Conservation (phyloP, 1,140 invertebrate species). For the Laodelphax striatellus region DNA sequence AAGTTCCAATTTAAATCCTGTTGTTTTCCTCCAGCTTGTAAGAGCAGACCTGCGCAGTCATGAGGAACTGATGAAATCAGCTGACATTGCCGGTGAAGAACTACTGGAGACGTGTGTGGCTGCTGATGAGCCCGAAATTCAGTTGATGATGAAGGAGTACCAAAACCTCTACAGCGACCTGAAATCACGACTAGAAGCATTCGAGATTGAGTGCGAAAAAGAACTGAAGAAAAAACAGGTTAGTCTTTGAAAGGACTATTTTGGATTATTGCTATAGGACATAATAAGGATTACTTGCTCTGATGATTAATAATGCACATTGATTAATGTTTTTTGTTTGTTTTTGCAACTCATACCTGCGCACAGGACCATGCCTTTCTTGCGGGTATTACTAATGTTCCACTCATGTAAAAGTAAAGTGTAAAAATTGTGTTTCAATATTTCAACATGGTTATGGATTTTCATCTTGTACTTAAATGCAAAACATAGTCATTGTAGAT, state of each 20-base stretch:
- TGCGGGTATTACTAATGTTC: too few relatives aligned
- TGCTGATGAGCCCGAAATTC: constrained; percentile 40
- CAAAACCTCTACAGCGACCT: constrained; percentile 51
- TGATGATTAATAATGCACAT: too few relatives aligned
- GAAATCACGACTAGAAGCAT: constrained; percentile 36
- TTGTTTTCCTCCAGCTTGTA: constrained; percentile 31
- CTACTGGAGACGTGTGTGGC: constrained; percentile 42
- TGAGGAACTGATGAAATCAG: constrained; percentile 37
- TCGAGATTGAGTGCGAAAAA: constrained; percentile 29
- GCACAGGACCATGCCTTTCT: too few relatives aligned
- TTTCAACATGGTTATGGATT: too few relatives aligned
- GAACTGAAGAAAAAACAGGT: constrained; percentile 17
- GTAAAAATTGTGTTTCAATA: too few relatives aligned
- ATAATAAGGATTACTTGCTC: too few relatives aligned
- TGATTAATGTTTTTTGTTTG: too few relatives aligned
- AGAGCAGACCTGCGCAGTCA: constrained; percentile 43
- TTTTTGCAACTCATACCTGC: too few relatives aligned
- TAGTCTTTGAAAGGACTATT: not conserved
- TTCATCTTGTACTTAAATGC: too few relatives aligned
- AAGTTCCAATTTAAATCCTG: not conserved
- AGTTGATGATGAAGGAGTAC: constrained; percentile 54
- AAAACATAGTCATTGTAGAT: too few relatives aligned
- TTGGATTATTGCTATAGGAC: too few relatives aligned
- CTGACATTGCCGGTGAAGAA: constrained; percentile 44
- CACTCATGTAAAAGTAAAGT: too few relatives aligned